Conservation (phyloP, 1,140 invertebrate species). For the Gryllus bimaculatus region DNA sequence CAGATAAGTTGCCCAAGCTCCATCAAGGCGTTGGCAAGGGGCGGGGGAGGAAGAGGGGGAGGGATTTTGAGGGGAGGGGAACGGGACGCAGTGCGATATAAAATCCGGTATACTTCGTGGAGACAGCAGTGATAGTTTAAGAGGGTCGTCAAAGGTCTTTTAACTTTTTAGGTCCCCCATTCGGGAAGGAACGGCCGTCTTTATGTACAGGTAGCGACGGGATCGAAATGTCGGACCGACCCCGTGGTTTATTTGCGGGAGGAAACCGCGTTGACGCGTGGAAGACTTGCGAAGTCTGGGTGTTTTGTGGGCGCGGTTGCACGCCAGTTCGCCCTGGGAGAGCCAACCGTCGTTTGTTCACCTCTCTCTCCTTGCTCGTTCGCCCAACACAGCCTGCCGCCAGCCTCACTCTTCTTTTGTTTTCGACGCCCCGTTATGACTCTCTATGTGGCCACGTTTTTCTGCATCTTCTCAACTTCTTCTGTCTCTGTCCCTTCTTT, state of each 20-base stretch:
- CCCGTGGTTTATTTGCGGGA: background rate
- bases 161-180: background rate
- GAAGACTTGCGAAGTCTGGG: background rate
- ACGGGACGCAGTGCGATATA: background rate
- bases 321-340: no score
- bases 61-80: background rate
- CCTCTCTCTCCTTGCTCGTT: no score
- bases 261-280: no score
- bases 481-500: no score
- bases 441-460: no score
- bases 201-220: background rate
- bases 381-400: no score
- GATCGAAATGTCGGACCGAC: background rate
- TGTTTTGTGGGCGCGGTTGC: background rate
- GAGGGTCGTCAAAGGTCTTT: background rate
- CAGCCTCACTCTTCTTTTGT: no score
- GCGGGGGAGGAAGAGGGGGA: no score
- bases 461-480: no score
- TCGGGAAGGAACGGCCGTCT: background rate
- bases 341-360: no score
- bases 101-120: background rate
- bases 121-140: slow-evolving; percentile 1
- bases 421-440: no score
- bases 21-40: background rate
- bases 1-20: background rate